A percentile compares a stretch with the other conserved stretches of the same genome.
phyloP scores from a whole-genome alignment of 2,797 vertebrate genomes.

The Danio albolineatus region DNA sequence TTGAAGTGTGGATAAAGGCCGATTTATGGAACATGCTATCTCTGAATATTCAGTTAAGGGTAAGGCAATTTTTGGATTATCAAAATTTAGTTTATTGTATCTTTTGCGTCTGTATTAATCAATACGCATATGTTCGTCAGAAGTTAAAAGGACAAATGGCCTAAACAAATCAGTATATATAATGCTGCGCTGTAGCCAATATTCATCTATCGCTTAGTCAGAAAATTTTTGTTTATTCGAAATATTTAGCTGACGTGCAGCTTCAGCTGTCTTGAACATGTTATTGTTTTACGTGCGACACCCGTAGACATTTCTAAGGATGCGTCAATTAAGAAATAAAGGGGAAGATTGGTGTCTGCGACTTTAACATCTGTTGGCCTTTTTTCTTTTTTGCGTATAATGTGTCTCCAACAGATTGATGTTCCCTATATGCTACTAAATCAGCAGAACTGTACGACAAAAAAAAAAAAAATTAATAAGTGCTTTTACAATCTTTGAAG shows the following conservation, averaged over 20 bases:
- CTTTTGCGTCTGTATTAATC: neutral
- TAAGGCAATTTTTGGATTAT: slow-evolving; percentile 11
- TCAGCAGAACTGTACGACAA: neutral
- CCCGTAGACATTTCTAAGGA: neutral
- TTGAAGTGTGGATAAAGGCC: neutral
- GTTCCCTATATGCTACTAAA: neutral
- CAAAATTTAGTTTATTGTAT: neutral
- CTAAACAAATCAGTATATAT: neutral
- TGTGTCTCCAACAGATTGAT: neutral
- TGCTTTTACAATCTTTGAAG: neutral
- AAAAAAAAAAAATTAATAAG: neutral
- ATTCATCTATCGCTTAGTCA: neutral
- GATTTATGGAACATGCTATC: slow-evolving; percentile 29
- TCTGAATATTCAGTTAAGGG: slow-evolving; percentile 11
- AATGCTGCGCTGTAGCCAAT: neutral
- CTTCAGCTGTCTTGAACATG: neutral
- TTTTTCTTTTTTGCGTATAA: neutral
- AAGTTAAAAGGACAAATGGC: neutral
- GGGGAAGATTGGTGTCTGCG: neutral
- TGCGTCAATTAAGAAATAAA: neutral
- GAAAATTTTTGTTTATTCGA: neutral
- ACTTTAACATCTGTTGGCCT: neutral
- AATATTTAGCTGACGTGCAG: neutral
- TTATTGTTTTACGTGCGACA: neutral
- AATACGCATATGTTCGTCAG: neutral